Conservation (phyloP, 2,797 vertebrate species). For the Acomys russatus region DNA sequence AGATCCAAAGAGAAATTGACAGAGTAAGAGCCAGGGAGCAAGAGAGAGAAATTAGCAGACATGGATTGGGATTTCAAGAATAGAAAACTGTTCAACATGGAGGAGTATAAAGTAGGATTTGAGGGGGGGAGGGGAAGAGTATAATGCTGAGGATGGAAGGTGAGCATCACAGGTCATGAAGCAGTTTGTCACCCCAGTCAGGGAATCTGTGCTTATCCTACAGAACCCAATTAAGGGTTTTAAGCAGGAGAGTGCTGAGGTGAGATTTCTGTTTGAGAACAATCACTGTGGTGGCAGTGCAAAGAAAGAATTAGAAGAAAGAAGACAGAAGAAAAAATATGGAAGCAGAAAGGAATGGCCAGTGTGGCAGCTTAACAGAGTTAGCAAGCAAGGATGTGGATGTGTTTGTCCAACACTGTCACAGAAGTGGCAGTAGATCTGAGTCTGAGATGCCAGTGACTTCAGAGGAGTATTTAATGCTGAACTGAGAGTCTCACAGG, state of each 20-base stretch:
- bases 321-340: conserved; percentile 69
- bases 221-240: conserved; percentile 65
- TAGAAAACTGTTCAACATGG: not conserved
- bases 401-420: conserved; percentile 72
- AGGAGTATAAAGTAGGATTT: not conserved
- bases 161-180: not conserved
- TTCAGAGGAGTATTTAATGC: conserved; percentile 47
- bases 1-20: not conserved
- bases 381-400: conserved; percentile 47
- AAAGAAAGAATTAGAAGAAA: conserved; percentile 67
- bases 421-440: conserved; percentile 69
- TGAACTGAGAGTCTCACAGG: conserved; percentile 47
- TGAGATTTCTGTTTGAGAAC: conserved; percentile 66
- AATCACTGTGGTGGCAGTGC: not conserved
- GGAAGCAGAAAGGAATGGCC: conserved; percentile 69
- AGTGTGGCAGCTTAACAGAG: conserved; percentile 63
- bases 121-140: fast-evolving
- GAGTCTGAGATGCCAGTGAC: not conserved
- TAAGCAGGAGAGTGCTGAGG: conserved; percentile 34
- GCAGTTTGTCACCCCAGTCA: conserved; percentile 10
- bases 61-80: not conserved
- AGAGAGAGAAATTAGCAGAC: not conserved
- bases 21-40: not conserved
- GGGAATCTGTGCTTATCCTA: not conserved
- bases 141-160: not conserved